phyloP scores from a whole-genome alignment of 2,797 vertebrate genomes.

The Ataeniobius toweri region DNA sequence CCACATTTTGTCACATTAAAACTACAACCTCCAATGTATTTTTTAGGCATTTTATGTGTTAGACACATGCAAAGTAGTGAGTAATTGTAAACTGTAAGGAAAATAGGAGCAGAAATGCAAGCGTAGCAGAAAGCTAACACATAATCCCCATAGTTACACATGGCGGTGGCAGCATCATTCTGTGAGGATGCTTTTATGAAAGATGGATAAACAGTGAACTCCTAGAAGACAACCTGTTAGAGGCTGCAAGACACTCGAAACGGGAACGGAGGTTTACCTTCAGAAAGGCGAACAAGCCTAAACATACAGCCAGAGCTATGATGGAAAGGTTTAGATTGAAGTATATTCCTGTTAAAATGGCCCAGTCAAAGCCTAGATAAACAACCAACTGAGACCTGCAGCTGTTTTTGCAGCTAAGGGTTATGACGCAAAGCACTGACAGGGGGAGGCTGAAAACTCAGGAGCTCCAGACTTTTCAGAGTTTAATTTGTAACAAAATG shows the following conservation, averaged over 20 bases:
- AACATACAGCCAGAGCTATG: too few relatives aligned
- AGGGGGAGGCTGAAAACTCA: background rate
- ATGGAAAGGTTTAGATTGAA: too few relatives aligned
- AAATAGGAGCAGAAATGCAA: background rate
- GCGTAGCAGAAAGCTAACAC: too few relatives aligned
- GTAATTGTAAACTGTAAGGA: background rate
- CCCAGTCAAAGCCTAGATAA: background rate
- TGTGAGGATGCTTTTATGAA: background rate
- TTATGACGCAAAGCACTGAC: background rate
- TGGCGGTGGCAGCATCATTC: background rate
- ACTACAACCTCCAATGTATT: background rate
- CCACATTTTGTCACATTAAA: background rate
- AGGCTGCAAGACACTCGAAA: too few relatives aligned
- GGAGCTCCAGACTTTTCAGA: background rate
- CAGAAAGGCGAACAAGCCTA: too few relatives aligned
- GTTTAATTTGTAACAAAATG: background rate
- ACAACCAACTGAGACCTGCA: background rate
- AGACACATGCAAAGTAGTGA: background rate
- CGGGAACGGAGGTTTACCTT: too few relatives aligned
- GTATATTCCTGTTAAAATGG: too few relatives aligned
- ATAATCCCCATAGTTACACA: background rate
- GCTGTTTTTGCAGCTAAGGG: background rate
- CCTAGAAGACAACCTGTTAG: too few relatives aligned
- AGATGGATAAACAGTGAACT: too few relatives aligned
- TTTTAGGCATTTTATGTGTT: background rate